Evolutionary conservation across 2,888 invertebrate genomes (phyloP).

Genomic region (Pyrrhia umbra): DNA sequence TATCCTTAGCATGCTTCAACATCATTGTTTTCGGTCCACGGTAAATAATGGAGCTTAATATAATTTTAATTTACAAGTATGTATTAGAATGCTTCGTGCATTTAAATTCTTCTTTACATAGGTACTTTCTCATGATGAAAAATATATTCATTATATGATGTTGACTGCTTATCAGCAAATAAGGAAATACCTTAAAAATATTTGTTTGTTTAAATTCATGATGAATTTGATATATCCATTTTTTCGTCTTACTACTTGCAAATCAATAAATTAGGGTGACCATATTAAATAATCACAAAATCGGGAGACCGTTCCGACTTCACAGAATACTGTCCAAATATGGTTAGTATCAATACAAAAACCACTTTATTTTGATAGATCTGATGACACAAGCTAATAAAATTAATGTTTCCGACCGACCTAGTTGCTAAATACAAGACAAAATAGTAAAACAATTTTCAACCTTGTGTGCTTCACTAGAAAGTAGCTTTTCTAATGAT

Average conservation of each 20-base stretch:
- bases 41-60: conserved; percentile 24
- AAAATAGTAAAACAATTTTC: conserved; percentile 13
- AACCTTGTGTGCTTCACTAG: background rate
- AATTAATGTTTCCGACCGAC: conserved; percentile 59
- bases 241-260: background rate
- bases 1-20: conserved; percentile 24
- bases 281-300: conserved; percentile 51
- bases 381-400: conserved; percentile 63
- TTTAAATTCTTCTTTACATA: conserved; percentile 14
- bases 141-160: no score
- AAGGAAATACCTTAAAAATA: conserved; percentile 1
- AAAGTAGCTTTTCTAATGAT: conserved; percentile 19
- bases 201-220: background rate
- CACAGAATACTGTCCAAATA: conserved; percentile 45
- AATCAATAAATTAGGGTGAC: conserved; percentile 49
- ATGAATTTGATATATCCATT: background rate
- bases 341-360: conserved; percentile 53
- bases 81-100: conserved; percentile 12
- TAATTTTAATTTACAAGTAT: conserved; percentile 43
- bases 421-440: conserved; percentile 53
- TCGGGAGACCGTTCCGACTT: conserved; percentile 19
- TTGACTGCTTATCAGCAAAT: background rate
- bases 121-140: background rate
- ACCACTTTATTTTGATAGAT: conserved; percentile 57
- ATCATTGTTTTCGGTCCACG: conserved; percentile 14